Conservation (phyloP, 2,888 invertebrate species). For the Heliconius erato region DNA sequence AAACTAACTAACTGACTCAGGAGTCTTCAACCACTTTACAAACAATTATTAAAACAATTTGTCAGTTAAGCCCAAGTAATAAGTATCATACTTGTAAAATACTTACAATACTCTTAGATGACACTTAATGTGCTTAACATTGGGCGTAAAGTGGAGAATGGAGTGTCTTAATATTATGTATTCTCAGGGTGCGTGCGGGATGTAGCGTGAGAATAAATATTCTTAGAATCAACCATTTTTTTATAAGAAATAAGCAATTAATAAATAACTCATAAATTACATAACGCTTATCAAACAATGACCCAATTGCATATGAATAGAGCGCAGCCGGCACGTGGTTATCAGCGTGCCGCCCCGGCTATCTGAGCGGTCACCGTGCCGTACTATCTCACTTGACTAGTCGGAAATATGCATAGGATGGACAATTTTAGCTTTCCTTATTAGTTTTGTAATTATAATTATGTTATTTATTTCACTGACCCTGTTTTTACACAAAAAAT, state of each 20-base stretch:
- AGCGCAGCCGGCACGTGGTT: slow-evolving; percentile 37
- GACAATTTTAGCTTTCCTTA: slow-evolving; percentile 8
- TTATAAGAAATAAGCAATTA: background rate
- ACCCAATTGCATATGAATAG: slow-evolving; percentile 31
- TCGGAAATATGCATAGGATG: slow-evolving; percentile 13
- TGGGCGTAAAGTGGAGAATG: too few species aligned
- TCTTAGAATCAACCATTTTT: background rate
- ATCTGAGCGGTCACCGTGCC: slow-evolving; percentile 56
- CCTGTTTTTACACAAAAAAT: background rate
- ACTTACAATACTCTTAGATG: background rate
- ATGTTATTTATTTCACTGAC: background rate
- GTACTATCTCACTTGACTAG: slow-evolving; percentile 15
- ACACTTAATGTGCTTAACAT: too few species aligned
- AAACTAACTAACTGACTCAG: too few species aligned
- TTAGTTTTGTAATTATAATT: background rate
- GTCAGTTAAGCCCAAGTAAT: too few species aligned
- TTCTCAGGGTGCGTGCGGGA: too few species aligned
- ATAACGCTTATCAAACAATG: slow-evolving; percentile 37
- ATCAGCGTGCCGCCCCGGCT: slow-evolving; percentile 44
- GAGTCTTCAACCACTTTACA: too few species aligned
- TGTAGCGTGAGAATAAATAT: background rate
- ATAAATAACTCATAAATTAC: slow-evolving; percentile 14
- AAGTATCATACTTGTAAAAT: too few species aligned
- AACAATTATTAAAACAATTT: too few species aligned
- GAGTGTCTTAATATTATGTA: background rate